Conservation (phyloP, 1,140 invertebrate genomes). For the Proales similis region DNA sequence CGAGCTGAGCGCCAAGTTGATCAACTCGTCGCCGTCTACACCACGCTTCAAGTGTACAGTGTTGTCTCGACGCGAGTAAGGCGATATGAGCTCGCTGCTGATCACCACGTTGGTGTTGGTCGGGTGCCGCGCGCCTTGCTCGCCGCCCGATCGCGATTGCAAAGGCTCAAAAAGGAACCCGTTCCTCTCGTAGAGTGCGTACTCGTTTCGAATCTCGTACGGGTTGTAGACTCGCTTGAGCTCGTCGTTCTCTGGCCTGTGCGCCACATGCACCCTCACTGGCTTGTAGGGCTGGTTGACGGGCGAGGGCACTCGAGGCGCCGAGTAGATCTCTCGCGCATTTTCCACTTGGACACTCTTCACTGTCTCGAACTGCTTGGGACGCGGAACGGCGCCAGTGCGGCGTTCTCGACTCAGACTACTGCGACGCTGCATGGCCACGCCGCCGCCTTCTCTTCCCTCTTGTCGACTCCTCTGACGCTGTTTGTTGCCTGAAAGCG, state of each 20-base stretch:
- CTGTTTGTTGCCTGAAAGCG: no score
- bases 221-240: slow-evolving; percentile 28
- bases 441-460: no score
- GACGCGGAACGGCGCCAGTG: no score
- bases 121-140: not conserved
- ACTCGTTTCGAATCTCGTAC: slow-evolving; percentile 21
- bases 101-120: slow-evolving; percentile 13
- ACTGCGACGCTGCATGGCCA: no score
- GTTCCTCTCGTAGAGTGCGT: slow-evolving; percentile 18
- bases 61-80: slow-evolving; percentile 13
- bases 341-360: no score
- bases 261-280: slow-evolving; percentile 15
- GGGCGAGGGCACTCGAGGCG: no score
- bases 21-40: slow-evolving; percentile 7
- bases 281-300: slow-evolving; percentile 10
- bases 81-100: slow-evolving; percentile 29
- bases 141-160: no score
- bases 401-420: no score
- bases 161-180: slow-evolving; percentile 29
- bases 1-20: slow-evolving; percentile 16
- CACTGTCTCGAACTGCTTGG: no score
- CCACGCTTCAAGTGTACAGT: slow-evolving; percentile 2
- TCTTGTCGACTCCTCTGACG: no score
- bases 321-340: no score
- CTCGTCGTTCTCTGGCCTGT: slow-evolving; percentile 26